Conservation (phyloP, 2,888 invertebrate genomes). For the Drosophila fungiperda region DNA sequence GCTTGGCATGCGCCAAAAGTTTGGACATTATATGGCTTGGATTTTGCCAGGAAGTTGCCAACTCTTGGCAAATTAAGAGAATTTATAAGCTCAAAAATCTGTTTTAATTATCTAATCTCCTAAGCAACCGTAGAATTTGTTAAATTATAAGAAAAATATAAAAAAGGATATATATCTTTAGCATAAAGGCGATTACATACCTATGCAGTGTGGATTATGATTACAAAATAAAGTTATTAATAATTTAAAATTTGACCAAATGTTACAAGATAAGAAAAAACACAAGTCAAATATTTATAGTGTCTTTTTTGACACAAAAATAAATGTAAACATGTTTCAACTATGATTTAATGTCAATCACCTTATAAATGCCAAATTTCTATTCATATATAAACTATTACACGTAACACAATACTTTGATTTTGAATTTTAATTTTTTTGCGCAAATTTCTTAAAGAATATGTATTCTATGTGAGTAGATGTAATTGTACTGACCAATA, state of each 20-base stretch:
- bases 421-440: neutral
- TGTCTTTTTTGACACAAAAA: neutral
- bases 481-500: neutral
- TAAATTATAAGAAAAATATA: neutral
- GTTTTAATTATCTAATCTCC: conserved; percentile 27
- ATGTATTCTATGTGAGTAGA: conserved; percentile 47
- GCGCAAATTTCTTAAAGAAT: conserved; percentile 2
- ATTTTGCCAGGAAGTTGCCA: conserved; percentile 25
- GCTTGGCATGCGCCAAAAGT: conserved; percentile 41
- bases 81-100: conserved; percentile 29
- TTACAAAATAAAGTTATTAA: neutral
- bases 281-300: too few species aligned
- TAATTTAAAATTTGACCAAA: neutral
- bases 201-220: neutral
- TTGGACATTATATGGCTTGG: conserved; percentile 32
- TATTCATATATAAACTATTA: neutral
- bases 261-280: neutral
- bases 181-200: neutral
- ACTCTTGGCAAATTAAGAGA: conserved; percentile 40
- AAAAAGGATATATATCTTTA: neutral
- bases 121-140: neutral
- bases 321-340: neutral
- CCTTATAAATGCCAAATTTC: neutral
- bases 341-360: neutral
- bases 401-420: neutral